These are phyloP conservation scores for Zaprionus nigranus DNA, from an alignment of 1,140 invertebrate genomes.

Conservation along the genomic window DNA sequence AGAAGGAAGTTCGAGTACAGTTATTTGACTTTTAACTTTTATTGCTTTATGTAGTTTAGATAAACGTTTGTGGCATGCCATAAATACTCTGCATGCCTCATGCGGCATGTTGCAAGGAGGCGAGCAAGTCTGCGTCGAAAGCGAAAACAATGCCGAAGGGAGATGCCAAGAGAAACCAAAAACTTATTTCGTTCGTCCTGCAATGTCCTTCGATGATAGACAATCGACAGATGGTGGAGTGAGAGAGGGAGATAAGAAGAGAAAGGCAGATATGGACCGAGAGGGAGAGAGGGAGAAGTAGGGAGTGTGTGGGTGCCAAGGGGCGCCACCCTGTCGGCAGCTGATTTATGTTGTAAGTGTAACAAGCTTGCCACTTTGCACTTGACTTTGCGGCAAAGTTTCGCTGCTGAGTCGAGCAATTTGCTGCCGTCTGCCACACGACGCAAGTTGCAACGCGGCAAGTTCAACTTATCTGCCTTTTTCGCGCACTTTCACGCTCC, in stretches of 20 bases:
- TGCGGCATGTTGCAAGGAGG: slow-evolving; percentile 18
- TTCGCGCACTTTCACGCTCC: slow-evolving; percentile 42
- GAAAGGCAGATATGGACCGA: no score
- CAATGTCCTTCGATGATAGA: slow-evolving; percentile 77
- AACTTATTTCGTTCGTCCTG: slow-evolving; percentile 27
- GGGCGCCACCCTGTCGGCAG: neutral
- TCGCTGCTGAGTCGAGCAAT: slow-evolving; percentile 18
- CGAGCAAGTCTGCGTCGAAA: slow-evolving; percentile 31
- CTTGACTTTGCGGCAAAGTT: slow-evolving; percentile 63
- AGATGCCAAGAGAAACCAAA: slow-evolving; percentile 23
- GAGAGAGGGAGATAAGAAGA: neutral
- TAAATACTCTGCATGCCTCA: slow-evolving; percentile 71
- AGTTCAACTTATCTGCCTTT: slow-evolving; percentile 35
- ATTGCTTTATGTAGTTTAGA: slow-evolving; percentile 82
- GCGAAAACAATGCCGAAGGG: slow-evolving; percentile 56
- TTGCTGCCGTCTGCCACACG: slow-evolving; percentile 23
- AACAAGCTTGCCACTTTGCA: slow-evolving; percentile 64
- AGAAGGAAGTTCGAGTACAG: slow-evolving; percentile 64
- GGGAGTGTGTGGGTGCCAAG: neutral
- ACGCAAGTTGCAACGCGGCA: slow-evolving; percentile 12
- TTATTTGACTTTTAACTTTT: slow-evolving; percentile 83
- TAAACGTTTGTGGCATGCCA: slow-evolving; percentile 82
- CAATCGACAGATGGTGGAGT: slow-evolving; percentile 61
- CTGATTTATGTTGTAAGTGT: slow-evolving; percentile 77
- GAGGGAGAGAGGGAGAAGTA: neutral